phyloP scores from a whole-genome alignment of 37 sponge, comb jelly and placozoan species.

The Aplysina aerophoba region DNA sequence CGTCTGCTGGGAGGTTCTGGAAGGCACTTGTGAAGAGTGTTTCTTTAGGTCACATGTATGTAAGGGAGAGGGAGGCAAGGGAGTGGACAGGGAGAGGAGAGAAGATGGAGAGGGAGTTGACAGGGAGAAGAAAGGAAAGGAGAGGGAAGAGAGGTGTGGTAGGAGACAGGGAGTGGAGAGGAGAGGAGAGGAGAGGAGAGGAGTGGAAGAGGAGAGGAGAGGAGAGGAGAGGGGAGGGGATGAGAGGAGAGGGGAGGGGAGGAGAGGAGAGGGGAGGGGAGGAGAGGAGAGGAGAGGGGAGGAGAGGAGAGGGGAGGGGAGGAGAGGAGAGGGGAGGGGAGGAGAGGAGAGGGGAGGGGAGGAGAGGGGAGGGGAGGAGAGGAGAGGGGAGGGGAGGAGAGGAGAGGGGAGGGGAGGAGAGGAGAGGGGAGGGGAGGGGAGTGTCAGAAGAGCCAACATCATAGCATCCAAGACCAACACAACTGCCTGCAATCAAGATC shows the following conservation, averaged over 20 bases:
- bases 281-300: neutral
- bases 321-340: no score
- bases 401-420: no score
- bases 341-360: no score
- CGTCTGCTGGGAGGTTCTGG: conserved; percentile 1
- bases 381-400: no score
- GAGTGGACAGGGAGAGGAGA: no score
- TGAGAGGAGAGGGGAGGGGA: neutral
- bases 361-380: no score
- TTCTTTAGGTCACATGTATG: no score
- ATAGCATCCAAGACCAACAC: no score
- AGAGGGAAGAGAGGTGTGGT: neutral
- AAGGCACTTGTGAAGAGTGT: conserved; percentile 44
- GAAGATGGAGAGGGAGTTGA: neutral
- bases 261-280: conserved; percentile 1
- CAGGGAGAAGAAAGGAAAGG: neutral
- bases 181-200: conserved; percentile 8
- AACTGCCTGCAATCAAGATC: no score
- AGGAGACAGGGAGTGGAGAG: conserved; percentile 18
- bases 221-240: neutral
- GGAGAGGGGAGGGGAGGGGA: no score
- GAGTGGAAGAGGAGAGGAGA: neutral
- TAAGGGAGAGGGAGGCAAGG: neutral
- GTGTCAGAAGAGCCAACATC: no score
- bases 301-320: no score